These are phyloP conservation scores for Parazoanthus darwini DNA, from an alignment of 92 coral and sea anemone species.

Conservation along the genomic window DNA sequence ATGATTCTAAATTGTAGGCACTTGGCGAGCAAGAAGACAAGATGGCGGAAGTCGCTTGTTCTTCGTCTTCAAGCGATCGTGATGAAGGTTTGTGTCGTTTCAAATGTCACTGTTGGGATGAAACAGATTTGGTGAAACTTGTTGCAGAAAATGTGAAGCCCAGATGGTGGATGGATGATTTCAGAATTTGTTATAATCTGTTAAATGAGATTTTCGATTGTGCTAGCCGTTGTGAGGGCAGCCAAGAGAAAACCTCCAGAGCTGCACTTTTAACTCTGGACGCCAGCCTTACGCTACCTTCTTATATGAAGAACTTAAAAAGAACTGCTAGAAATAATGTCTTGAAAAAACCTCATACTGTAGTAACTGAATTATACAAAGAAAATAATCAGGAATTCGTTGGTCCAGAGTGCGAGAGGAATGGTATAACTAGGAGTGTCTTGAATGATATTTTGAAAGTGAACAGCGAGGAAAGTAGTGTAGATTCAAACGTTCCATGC, in stretches of 20 bases:
- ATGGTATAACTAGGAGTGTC: constrained; percentile 18
- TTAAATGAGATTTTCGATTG: constrained; percentile 17
- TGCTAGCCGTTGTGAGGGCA: constrained; percentile 20
- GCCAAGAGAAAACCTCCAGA: constrained; percentile 18
- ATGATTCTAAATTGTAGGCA: neutral
- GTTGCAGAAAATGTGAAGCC: constrained; percentile 30
- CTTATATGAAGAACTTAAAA: constrained; percentile 17
- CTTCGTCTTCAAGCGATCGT: neutral
- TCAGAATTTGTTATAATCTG: constrained; percentile 27
- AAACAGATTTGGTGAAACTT: constrained; percentile 22
- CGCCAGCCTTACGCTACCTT: neutral
- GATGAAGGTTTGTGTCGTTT: constrained; percentile 1
- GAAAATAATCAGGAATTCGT: constrained; percentile 1
- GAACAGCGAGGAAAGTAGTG: neutral
- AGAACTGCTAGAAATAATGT: constrained; percentile 17
- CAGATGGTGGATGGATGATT: constrained; percentile 7
- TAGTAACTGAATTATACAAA: constrained; percentile 16
- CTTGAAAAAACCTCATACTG: constrained; percentile 3
- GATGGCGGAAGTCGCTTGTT: neutral
- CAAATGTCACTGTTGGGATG: constrained; percentile 35
- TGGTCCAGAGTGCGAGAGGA: constrained; percentile 27
- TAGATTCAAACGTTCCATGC: neutral
- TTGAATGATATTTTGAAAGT: neutral
- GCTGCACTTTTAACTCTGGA: constrained; percentile 22
- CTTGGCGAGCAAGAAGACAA: constrained; percentile 2